phyloP scores from a whole-genome alignment of 2,113 vertebrate species.

The Piliocolobus tephrosceles region DNA sequence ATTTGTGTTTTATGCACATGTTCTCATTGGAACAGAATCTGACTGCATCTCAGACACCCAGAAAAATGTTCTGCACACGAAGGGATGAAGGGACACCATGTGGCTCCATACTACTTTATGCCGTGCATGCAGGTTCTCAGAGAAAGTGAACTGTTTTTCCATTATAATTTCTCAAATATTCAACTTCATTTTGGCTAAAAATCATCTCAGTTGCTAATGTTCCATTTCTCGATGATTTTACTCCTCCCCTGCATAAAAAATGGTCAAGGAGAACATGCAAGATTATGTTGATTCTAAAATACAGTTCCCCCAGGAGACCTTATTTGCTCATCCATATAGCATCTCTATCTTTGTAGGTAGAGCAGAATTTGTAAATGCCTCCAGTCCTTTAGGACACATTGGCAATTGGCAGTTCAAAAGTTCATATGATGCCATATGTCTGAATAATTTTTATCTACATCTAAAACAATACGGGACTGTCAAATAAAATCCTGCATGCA shows the following conservation, averaged over 20 bases:
- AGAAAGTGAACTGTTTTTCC: conserved; percentile 8
- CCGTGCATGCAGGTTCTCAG: not conserved
- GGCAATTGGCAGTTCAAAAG: conserved; percentile 84
- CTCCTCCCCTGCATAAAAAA: conserved; percentile 58
- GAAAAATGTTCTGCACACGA: not conserved
- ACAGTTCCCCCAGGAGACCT: conserved; percentile 19
- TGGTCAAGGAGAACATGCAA: conserved; percentile 42
- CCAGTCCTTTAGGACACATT: conserved; percentile 58
- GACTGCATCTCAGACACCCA: not conserved
- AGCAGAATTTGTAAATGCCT: conserved; percentile 69
- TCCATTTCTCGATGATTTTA: conserved; percentile 62
- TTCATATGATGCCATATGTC: conserved; percentile 83
- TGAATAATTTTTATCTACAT: conserved; percentile 88
- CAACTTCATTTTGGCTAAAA: conserved; percentile 69
- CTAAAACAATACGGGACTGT: conserved; percentile 85
- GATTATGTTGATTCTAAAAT: conserved; percentile 63
- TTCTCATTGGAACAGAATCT: not conserved
- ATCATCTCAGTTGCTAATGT: conserved; percentile 70
- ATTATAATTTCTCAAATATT: conserved; percentile 44
- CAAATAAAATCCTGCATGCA: conserved; percentile 88
- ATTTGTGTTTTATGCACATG: conserved; percentile 44
- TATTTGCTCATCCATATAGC: conserved; percentile 41
- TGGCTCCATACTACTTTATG: not conserved
- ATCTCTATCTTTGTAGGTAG: conserved; percentile 43
- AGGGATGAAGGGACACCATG: not conserved